Base-by-base conservation (phyloP, 2,888 invertebrate species). In the Crossocerus cetratus region DNA sequence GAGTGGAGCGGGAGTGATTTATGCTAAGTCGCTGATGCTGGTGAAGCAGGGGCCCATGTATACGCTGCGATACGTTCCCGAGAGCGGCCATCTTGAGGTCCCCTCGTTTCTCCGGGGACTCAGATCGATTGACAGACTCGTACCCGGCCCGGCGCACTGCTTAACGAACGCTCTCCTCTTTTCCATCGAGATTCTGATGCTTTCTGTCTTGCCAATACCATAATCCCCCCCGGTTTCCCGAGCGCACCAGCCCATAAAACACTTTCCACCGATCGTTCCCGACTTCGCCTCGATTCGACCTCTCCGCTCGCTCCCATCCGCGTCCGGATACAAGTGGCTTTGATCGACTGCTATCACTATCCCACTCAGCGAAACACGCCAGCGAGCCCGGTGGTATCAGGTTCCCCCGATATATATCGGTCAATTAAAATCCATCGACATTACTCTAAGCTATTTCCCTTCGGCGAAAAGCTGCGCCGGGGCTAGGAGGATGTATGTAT, bases 1-100 rank as follows among this genome's bases (percentile, higher is more conserved):
- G 73, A 77, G 76, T 78, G 78, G 78, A 80, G 87, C 87, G 87
- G 87, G 88, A 88, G 89, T 90, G 90, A 90, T 89, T 89, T 89
- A 89, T 89, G 88, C 88, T 84, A 84, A 88, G 87, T 86, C 87
- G 85, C 81, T 81, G 86, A 85, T 84, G 87, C 86, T 82, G 85
- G 86, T 83, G 83, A 86, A 83, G 82, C 80, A 82, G 84, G 87
- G 86, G 85, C 84, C 83, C 82, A 84, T 76, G 80, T 83, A 80
- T 77, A 69, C 67, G 78, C 65, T 64, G 72, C 65, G 62, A 59
- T 83, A 76, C 75, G 80, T 67, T 74, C 80, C 68, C 74, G 74
- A 64, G 73, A 64, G 73, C 81, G 81, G 83, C 83, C 83, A 82
- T 83, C 83, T 82, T 81, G 82, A 71, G 77, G 76, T 75, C 80